Base-by-base conservation (phyloP, 2,797 vertebrate genomes). In the Microhierax caerulescens region DNA sequence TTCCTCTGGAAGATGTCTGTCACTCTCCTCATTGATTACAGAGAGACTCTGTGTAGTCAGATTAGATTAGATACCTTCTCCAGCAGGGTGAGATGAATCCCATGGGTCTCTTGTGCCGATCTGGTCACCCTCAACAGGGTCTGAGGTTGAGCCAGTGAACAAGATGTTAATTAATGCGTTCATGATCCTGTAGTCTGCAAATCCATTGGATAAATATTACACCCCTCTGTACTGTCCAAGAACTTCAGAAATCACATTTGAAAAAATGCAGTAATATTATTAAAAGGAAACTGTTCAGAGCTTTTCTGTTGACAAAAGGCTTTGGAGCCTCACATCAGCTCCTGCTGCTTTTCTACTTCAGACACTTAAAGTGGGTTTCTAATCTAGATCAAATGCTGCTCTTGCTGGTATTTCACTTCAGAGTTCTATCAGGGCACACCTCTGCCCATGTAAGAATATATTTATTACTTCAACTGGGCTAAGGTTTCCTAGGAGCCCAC, bases 321-420 rank as follows among this genome's bases (percentile, higher is more conserved):
- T 94, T 92, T 89, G 86, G 72, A 89, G 86, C 32, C 48, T 93
- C 53, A 34, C 68, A 77, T 85, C 53, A 75, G 53, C 57, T 88
- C 72, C 82, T 89, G 54, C 75, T 75, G 69, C 57, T 94, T 88
- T 93, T 89, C 59, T 83, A 72, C 60, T 88, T 96, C 60, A 85
- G 90, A 92, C 45, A 30, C 37, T 85, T 83, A 57, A 90, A 95
- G 64, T 81, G 57, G 39, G 57, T 79, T 95, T 93, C 84, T 93
- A 90, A 91, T 85, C 81, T 87, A 87, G 86, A 95, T 88, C 68
- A 88, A 95, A 92, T 92, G 78, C 63, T 72, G 67, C 72, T 94
- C 92, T 90, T 85, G 84, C 65, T 68, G 63, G 51, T 75, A 41
- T 82, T 96, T 95, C 64, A 89, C 50, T 68, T 74, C 27, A 72